These are phyloP conservation scores for Hemibagrus wyckioides DNA, from an alignment of 2,113 vertebrate genomes.

Conservation along the genomic window DNA sequence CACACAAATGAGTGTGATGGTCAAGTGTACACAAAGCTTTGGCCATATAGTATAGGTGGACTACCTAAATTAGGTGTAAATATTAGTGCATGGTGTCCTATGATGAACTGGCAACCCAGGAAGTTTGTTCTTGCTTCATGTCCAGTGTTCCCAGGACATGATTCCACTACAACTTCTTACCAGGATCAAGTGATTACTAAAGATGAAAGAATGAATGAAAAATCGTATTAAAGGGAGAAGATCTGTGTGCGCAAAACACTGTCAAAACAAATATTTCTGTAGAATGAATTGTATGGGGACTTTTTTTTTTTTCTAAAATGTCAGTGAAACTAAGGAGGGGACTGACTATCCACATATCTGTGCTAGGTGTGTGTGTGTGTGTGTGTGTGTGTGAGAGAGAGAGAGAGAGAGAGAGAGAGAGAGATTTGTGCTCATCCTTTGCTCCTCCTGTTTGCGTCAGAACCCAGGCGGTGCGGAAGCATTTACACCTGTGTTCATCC, in stretches of 20 bases:
- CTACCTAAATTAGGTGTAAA: no score
- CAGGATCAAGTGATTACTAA: not conserved
- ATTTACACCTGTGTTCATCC: not conserved
- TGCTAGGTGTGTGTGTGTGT: conserved; percentile 5
- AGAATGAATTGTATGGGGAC: not conserved
- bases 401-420: not conserved
- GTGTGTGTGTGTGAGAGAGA: not conserved
- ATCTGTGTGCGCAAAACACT: not conserved
- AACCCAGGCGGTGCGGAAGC: conserved; percentile 6
- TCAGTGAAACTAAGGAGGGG: not conserved
- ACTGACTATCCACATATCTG: not conserved
- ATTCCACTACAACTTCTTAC: not conserved
- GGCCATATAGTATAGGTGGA: no score
- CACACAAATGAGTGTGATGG: no score
- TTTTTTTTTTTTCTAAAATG: not conserved
- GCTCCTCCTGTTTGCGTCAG: conserved; percentile 31
- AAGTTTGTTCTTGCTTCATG: no score
- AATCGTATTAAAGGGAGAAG: not conserved
- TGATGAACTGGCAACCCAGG: no score
- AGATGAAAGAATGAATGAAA: not conserved
- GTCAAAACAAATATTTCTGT: not conserved
- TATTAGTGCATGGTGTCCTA: no score
- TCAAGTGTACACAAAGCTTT: no score
- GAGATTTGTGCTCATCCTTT: not conserved
- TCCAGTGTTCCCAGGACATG: no score